Percentiles rank a stretch among this genome's conserved stretches.
These are phyloP conservation scores for Nycticebus coucang DNA, from an alignment of 2,113 vertebrate genomes.

Conservation along the genomic window DNA sequence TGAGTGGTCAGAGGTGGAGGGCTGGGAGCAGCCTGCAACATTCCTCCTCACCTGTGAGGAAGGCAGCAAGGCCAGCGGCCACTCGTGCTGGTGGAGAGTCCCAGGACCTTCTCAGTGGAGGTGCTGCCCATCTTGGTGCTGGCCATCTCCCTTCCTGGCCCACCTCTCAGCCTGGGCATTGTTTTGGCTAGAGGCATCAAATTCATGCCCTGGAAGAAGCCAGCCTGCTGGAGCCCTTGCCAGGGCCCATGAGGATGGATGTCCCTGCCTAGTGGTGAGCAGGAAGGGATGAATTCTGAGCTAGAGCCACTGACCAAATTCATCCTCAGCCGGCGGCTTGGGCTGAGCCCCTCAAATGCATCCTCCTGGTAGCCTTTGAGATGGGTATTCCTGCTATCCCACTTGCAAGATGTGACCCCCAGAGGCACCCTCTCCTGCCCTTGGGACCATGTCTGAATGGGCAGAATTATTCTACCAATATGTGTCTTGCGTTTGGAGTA, in stretches of 20 bases:
- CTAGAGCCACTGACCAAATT: no score
- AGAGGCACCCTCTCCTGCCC: no score
- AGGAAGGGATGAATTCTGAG: not conserved
- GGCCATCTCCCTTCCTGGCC: not conserved
- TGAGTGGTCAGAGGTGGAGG: not conserved
- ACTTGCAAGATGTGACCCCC: not conserved
- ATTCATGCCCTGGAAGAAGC: not conserved
- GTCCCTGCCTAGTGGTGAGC: not conserved
- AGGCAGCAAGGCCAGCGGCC: not conserved
- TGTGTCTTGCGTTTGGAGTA: not conserved
- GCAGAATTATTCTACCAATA: not conserved
- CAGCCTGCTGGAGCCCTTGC: not conserved
- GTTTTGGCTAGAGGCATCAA: not conserved
- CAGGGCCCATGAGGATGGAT: no score
- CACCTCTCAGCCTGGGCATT: not conserved
- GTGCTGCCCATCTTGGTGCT: not conserved
- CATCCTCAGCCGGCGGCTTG: rapidly evolving
- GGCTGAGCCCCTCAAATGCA: not conserved
- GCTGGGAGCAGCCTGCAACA: no score
- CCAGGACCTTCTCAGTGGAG: not conserved
- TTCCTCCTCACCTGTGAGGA: rapidly evolving
- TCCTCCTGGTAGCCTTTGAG: not conserved
- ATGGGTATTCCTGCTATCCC: rapidly evolving
- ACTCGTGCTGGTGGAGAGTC: rapidly evolving
- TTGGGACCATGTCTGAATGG: not conserved